Base-by-base conservation (phyloP, 2,797 vertebrate genomes). In the Rhinella marina region DNA sequence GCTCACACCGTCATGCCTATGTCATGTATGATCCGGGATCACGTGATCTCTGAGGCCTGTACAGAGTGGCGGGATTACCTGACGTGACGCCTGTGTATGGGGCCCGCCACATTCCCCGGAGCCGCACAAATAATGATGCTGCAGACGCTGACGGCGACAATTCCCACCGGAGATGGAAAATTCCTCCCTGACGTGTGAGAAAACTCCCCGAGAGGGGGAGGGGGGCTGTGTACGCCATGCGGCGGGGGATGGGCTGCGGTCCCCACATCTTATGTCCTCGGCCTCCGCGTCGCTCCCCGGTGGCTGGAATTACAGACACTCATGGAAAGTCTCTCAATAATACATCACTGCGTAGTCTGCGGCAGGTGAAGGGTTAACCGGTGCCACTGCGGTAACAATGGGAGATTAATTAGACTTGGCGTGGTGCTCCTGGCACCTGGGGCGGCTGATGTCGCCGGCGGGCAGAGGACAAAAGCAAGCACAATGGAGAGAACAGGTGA, bases 281-380 rank as follows among this genome's bases (percentile, higher is more conserved):
- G 10, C 61, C 61, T 23, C 61, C 56, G 14, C 5, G 16, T 4
- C n/a, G 62, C 8, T 64, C 23, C 41, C 41, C 7, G 2, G 41
- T 23, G 32, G 32, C 29, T 73, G 77, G 79, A 70, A 62, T 81
- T 72, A 80, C n/a, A 64, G 75, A 27, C 13, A 12, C 61, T 66
- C 62, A 73, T 59, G 82, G 82, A 84, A 73, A 54, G 70, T 84
- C 52, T 23, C n/a, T 84, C 1, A 56, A 73, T 84, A 84, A 84
- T 84, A 68, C 16, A 84, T 70, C n/a, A 32, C 32, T 4, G 32
- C 5, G 32, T 32, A 32, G 32, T 32, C 32, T n/a, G 11, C 11
- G 4, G 72, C 19, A 50, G 21, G 10, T n/a, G 10, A n/a, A 52
- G 19, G 21, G 72, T 75, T 75, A 75, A 75, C 19, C 2, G 1